Evolutionary conservation across 2,797 vertebrate species (phyloP).

Genomic region (Thamnophis elegans): DNA sequence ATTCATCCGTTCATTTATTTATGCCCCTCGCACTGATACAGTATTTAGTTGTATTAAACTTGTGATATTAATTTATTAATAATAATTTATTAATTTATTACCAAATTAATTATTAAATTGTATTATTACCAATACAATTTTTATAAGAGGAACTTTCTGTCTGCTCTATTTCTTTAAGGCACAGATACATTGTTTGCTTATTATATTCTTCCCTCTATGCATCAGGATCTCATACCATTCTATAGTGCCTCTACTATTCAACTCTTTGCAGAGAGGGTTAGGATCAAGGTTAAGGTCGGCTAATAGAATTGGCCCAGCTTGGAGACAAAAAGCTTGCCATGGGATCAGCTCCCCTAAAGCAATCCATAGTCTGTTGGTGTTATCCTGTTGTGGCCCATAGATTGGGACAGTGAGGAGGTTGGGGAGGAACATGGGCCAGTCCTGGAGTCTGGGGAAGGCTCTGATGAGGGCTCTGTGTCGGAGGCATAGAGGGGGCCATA

Average conservation of each 20-base stretch:
- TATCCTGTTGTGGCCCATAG: background rate
- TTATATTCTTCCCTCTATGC: no score
- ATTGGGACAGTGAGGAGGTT: no score
- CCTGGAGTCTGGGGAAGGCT: no score
- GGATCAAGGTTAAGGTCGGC: background rate
- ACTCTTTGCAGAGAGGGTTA: background rate
- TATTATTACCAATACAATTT: no score
- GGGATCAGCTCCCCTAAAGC: background rate
- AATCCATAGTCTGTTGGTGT: background rate
- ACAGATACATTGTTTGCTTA: background rate
- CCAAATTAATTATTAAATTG: no score
- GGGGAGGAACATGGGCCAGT: no score
- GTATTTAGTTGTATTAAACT: background rate
- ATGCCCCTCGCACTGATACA: background rate
- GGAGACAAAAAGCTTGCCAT: background rate
- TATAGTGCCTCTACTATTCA: background rate
- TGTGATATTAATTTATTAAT: background rate
- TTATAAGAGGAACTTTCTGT: slow-evolving; percentile 15
- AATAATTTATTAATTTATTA: background rate
- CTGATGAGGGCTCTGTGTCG: no score
- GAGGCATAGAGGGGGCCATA: no score
- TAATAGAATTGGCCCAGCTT: background rate
- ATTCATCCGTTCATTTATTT: background rate
- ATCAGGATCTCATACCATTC: background rate
- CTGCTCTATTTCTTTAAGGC: background rate